Evolutionary conservation across 2,797 vertebrate species (phyloP).

Genomic region (Melanotaenia maccullochi): DNA sequence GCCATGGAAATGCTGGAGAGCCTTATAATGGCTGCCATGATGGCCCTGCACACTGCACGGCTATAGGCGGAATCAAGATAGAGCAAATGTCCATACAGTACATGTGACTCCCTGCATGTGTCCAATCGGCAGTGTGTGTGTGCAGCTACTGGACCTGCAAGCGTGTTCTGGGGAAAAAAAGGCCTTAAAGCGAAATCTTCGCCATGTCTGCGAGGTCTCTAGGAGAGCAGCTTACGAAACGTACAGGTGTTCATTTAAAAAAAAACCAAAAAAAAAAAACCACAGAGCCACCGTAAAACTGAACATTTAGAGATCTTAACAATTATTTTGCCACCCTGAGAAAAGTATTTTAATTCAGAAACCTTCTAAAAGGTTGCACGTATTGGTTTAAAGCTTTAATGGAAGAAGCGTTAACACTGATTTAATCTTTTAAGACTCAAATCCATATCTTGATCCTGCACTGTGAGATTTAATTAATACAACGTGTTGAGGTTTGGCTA

Average conservation of each 20-base stretch:
- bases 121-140: conserved; percentile 38
- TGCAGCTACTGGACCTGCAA: conserved; percentile 26
- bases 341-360: conserved; percentile 1
- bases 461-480: conserved; percentile 5
- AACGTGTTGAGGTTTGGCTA: not conserved
- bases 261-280: conserved; percentile 6
- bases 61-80: conserved; percentile 61
- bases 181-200: conserved; percentile 31
- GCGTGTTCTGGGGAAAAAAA: conserved; percentile 1
- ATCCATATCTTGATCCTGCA: not conserved
- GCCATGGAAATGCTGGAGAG: conserved; percentile 74
- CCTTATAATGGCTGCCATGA: conserved; percentile 80
- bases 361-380: not conserved
- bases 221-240: conserved; percentile 2
- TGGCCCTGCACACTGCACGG: conserved; percentile 61
- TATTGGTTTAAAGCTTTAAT: not conserved
- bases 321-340: not conserved
- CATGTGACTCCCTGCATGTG: conserved; percentile 56
- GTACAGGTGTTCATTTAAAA: conserved; percentile 59
- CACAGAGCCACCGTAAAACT: not conserved
- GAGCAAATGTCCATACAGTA: conserved; percentile 49
- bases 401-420: not conserved
- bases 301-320: not conserved
- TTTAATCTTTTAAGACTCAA: conserved; percentile 7
- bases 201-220: conserved; percentile 37